Evolutionary conservation across 2,888 invertebrate genomes (phyloP).

Genomic region (Brachypalpus laphriformis): DNA sequence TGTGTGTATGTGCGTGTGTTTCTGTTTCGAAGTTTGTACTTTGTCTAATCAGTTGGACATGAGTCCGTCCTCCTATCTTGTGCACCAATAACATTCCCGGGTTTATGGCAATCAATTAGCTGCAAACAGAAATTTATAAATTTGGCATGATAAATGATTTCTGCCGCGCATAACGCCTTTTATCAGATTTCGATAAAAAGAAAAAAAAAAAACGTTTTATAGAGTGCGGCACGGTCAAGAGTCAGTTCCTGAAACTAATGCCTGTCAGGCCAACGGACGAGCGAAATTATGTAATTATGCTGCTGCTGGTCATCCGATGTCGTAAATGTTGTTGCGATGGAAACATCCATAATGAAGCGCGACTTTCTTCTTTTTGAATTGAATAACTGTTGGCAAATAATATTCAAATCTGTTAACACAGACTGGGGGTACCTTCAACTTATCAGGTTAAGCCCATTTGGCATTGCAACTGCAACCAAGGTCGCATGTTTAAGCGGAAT

Average conservation of each 20-base stretch:
- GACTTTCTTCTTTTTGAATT: slow-evolving; percentile 25
- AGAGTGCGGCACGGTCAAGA: slow-evolving; percentile 20
- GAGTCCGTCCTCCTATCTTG: slow-evolving; percentile 11
- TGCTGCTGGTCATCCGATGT: neutral
- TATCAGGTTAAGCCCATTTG: neutral
- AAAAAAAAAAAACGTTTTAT: slow-evolving; percentile 20
- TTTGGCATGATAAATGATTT: slow-evolving; percentile 44
- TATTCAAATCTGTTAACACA: neutral
- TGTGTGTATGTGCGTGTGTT: slow-evolving; percentile 13
- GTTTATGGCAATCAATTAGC: slow-evolving; percentile 47
- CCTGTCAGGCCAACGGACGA: no score
- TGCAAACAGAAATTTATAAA: slow-evolving; percentile 8
- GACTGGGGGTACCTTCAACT: neutral
- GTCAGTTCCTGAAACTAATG: neutral
- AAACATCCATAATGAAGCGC: neutral
- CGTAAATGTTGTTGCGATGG: neutral
- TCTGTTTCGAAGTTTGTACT: slow-evolving; percentile 37
- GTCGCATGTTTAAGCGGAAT: neutral
- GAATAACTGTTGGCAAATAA: slow-evolving; percentile 6
- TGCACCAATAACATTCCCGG: neutral
- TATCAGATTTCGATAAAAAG: slow-evolving; percentile 43
- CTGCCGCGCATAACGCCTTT: neutral
- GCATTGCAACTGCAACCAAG: neutral
- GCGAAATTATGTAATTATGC: neutral
- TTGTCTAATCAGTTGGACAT: slow-evolving; percentile 17